Percentiles rank a stretch among this genome's conserved stretches.
Evolutionary conservation across 2,797 vertebrate genomes (phyloP).

Genomic region (Rhincodon typus): DNA sequence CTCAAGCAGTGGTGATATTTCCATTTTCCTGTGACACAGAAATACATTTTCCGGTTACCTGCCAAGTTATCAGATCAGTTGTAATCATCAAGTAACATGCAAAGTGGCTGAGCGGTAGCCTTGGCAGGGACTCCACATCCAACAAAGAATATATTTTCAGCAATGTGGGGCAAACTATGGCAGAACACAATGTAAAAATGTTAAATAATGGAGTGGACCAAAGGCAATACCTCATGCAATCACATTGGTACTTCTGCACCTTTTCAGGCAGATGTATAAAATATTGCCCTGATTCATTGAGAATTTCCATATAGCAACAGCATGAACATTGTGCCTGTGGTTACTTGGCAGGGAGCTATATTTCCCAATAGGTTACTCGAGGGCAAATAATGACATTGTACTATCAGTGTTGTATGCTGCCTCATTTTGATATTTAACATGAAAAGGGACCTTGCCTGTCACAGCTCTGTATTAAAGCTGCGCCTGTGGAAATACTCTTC

Average conservation of each 20-base stretch:
- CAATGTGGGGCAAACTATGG: neutral
- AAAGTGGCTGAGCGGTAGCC: neutral
- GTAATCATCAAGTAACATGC: neutral
- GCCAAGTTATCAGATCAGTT: neutral
- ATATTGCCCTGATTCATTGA: neutral
- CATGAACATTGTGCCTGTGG: neutral
- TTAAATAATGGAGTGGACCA: constrained; percentile 3
- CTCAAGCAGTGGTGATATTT: no score
- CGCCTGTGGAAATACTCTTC: neutral
- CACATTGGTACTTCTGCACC: neutral
- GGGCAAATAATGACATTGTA: neutral
- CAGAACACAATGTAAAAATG: neutral
- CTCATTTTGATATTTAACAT: neutral
- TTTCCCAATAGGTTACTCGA: neutral
- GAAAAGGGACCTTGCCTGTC: neutral
- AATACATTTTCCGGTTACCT: constrained; percentile 15
- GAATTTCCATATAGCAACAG: no score
- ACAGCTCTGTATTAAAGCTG: no score
- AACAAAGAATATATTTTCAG: neutral
- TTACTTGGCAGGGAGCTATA: neutral
- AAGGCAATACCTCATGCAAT: neutral
- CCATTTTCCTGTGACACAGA: constrained; percentile 25
- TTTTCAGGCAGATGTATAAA: neutral
- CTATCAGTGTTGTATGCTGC: neutral
- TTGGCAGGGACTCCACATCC: neutral